phyloP scores from a whole-genome alignment of 2,113 vertebrate genomes.

The Thamnaconus septentrionalis region DNA sequence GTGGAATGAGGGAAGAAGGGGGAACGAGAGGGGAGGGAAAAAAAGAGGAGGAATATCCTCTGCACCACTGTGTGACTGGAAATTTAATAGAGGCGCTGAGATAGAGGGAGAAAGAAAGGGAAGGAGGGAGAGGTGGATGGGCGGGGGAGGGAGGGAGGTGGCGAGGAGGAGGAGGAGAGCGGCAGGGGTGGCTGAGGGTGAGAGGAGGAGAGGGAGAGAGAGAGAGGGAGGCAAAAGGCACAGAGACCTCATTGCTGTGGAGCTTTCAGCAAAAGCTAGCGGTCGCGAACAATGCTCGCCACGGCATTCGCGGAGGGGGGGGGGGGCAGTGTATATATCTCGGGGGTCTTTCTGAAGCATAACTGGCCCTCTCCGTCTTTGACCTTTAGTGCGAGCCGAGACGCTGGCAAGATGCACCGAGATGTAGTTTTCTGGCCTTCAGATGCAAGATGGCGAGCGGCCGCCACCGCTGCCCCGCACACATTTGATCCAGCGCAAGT shows the following conservation, averaged over 20 bases:
- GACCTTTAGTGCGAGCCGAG: conserved; percentile 63
- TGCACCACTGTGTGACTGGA: conserved; percentile 85
- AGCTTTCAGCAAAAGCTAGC: conserved; percentile 69
- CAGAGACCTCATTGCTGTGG: conserved; percentile 76
- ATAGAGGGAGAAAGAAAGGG: conserved; percentile 53
- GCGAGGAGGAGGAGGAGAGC: conserved; percentile 18
- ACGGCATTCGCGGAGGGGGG: conserved; percentile 57
- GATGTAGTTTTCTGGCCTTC: too few species aligned
- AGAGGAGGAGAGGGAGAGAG: conserved; percentile 36
- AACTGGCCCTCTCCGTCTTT: conserved; percentile 63
- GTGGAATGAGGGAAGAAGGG: conserved; percentile 53
- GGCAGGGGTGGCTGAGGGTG: conserved; percentile 22
- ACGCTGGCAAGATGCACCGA: conserved; percentile 35
- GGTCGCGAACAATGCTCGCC: conserved; percentile 74
- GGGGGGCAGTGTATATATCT: conserved; percentile 43
- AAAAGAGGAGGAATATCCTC: conserved; percentile 78
- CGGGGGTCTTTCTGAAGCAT: conserved; percentile 62
- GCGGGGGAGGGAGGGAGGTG: conserved; percentile 23
- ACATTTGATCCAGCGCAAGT: too few species aligned
- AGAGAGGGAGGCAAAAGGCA: conserved; percentile 68
- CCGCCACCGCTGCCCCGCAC: too few species aligned
- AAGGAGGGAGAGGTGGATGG: conserved; percentile 46
- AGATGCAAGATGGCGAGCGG: too few species aligned
- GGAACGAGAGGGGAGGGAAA: conserved; percentile 55
- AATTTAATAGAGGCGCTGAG: conserved; percentile 78